phyloP scores from a whole-genome alignment of 1,140 invertebrate species.

The Goniozus legneri region DNA sequence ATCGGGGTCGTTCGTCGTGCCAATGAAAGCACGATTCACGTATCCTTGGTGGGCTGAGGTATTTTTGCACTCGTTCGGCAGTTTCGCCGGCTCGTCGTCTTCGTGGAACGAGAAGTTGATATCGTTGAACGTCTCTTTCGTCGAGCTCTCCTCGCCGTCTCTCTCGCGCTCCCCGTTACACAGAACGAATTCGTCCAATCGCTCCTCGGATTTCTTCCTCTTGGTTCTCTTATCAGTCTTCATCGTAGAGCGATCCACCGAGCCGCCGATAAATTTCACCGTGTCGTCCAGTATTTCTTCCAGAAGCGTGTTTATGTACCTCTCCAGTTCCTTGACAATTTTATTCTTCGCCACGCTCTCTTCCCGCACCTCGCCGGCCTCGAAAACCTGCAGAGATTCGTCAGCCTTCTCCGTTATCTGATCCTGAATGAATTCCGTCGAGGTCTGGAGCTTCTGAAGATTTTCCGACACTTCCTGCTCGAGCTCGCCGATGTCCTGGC shows the following conservation, averaged over 20 bases:
- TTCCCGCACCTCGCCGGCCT: too few species aligned
- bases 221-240: constrained; percentile 10
- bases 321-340: constrained; percentile 40
- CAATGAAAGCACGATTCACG: constrained; percentile 42
- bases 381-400: background rate
- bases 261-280: constrained; percentile 29
- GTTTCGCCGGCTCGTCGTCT: background rate
- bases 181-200: background rate
- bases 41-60: constrained; percentile 27
- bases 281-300: constrained; percentile 42
- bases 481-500: constrained; percentile 35
- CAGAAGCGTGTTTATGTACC: constrained; percentile 38
- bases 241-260: too few species aligned
- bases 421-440: background rate
- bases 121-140: constrained; percentile 14
- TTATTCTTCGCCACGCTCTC: constrained; percentile 37
- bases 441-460: constrained; percentile 19
- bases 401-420: background rate
- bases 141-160: background rate
- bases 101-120: constrained; percentile 32
- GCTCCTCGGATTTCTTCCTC: background rate
- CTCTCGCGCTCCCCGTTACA: background rate
- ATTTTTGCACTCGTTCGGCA: background rate
- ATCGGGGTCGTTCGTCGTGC: constrained; percentile 37
- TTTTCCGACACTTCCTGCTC: constrained; percentile 35